Evolutionary conservation across 2,113 vertebrate genomes (phyloP).

Genomic region (Ictalurus punctatus): DNA sequence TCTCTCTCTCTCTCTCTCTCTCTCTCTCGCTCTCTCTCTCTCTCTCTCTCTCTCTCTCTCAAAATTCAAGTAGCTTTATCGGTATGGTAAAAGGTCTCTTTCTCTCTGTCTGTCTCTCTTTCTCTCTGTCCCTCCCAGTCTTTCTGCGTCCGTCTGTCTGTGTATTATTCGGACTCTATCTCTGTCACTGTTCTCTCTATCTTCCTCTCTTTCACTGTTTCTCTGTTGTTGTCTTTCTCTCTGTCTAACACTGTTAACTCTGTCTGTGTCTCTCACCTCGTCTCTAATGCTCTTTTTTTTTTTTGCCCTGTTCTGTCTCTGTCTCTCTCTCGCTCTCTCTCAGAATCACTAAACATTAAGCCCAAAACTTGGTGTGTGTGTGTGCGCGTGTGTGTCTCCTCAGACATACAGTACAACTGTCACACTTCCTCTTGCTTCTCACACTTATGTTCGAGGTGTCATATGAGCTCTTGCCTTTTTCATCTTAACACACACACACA

Average conservation of each 20-base stretch:
- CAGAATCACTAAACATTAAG: background rate
- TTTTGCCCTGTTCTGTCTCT: background rate
- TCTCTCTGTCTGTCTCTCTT: background rate
- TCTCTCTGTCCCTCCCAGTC: background rate
- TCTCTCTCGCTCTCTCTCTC: background rate
- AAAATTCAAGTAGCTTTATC: no score
- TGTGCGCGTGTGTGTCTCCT: background rate
- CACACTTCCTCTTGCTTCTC: background rate
- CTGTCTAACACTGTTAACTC: background rate
- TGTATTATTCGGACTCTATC: background rate
- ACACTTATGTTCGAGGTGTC: background rate
- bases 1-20: background rate
- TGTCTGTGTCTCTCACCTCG: background rate
- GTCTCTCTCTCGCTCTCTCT: background rate
- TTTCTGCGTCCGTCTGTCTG: background rate
- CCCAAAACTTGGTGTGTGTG: background rate
- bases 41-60: background rate
- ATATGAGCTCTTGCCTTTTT: background rate
- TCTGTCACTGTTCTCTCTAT: background rate
- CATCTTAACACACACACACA: background rate
- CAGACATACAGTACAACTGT: conserved; percentile 13
- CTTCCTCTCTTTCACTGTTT: no score
- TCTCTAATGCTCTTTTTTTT: background rate
- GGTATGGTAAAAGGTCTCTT: background rate
- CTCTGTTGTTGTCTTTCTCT: background rate